Base-by-base conservation (phyloP, 2,797 vertebrate genomes). In the Amblyraja radiata region DNA sequence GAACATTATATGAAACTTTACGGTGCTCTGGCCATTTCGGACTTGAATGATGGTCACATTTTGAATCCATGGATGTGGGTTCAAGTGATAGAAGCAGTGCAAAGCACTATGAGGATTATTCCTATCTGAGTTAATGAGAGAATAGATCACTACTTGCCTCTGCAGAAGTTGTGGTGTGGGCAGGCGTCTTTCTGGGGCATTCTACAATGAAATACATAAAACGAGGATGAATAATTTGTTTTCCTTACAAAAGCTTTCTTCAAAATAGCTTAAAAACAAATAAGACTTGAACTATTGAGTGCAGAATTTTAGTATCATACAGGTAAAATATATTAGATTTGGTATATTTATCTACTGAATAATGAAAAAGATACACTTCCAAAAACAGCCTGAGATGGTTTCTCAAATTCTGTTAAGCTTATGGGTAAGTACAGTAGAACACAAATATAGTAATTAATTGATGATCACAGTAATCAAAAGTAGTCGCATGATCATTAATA, bases 91-190 rank as follows among this genome's bases (percentile, higher is more conserved):
- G 84, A 88, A 21, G 6, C 7, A 25, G n/a, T 88, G 25, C 63
- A 88, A 88, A 88, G 84, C 2, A 8, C 16, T 61, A 32, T 18
- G 6, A 65, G 28, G 63, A 16, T 32, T 0, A 63, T 68, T 65
- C n/a, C 7, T 65, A 65, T 88, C 61, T 9, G 16, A 88, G 9
- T 88, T 68, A 88, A 88, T 36, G 21, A 16, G 84, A 32, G 84
- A 36, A 65, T 65, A 68, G n/a, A 65, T 46, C 23, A 8, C 21
- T 93, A 14, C 86, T 95, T 97, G 99, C 99, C 98, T 99, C 95
- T 99, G 98, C 94, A 99, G 97, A 94, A 98, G 96, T 95, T 96
- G 98, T 93, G 99, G 99, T 54, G 98, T 99, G 94, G 98, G 97
- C 95, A 99, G 97, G 95, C 97, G 97, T 96, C 97, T 97, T 96